Evolutionary conservation across 2,888 invertebrate genomes (phyloP), one percentile per base, ranked within the genome.

Genomic region (Caenorhabditis sulstoni): DNA sequence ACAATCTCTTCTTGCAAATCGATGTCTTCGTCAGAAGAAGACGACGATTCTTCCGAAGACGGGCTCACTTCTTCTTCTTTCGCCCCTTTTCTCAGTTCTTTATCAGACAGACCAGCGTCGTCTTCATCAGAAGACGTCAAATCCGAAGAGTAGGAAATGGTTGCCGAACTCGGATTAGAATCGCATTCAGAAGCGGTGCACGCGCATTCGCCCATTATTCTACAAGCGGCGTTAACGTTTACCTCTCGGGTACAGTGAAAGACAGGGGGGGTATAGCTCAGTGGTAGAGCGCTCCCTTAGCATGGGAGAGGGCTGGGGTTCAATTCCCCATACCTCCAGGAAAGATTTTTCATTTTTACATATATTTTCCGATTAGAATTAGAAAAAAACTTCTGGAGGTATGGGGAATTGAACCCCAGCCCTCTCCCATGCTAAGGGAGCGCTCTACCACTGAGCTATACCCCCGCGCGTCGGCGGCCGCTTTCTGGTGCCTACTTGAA

Each of bases 201-300:
- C 39, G 18, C 41, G 18, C 68, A 68, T 35, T 50, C 16, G 0
- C 37, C 44, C 68, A 68, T 68, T 23, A 68, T 68, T 50, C 68
- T 68, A 20, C 22, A 61, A 53, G 16, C n/a, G 18, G 14, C 16
- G 44, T 35, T 11, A 4, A 3, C 3, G 29, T 29, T 3, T 29
- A 29, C 3, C 29, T 7, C 29, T 29, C 29, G 29, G 4, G 29
- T 29, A 5, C 7, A 3, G 3, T 29, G 7, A 3, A 5, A 29
- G 29, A 29, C 29, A 7, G 29, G 7, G 29, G 85, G 85, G 85
- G 85, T 29, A 7, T 85, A 85, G 85, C 84, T 85, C 85, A 85
- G 85, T 82, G 86, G 86, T 86, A 86, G 86, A 86, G 86, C 86
- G 86, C 86, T 86, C 86, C 82, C 86, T 86, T 86, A 85, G 86